These are phyloP conservation scores for Ctenochaetus hawaiiensis DNA, from an alignment of 2,797 vertebrate genomes.

Conservation along the genomic window DNA sequence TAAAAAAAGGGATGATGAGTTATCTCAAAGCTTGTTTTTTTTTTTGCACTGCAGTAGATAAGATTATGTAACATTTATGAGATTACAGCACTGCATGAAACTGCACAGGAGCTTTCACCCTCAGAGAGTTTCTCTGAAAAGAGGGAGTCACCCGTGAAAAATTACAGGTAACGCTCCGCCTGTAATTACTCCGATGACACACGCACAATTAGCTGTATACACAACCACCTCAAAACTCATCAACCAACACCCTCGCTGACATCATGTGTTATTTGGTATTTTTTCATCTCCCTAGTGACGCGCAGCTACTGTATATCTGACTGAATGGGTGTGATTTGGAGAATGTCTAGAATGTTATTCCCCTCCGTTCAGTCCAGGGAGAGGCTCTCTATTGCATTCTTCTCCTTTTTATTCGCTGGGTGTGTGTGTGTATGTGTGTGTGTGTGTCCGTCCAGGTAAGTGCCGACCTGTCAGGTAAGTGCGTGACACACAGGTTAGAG, in stretches of 20 bases:
- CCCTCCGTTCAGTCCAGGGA: constrained; percentile 52
- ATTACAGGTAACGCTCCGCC: constrained; percentile 42
- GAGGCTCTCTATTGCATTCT: constrained; percentile 65
- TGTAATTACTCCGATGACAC: constrained; percentile 51
- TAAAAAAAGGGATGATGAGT: neutral
- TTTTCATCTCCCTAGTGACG: constrained; percentile 72
- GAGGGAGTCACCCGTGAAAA: constrained; percentile 55
- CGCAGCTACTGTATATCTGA: constrained; percentile 31
- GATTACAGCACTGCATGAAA: constrained; percentile 6
- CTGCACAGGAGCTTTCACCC: neutral
- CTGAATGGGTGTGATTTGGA: constrained; percentile 64
- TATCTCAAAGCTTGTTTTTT: neutral
- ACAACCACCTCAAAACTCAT: constrained; percentile 29
- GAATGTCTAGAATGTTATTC: constrained; percentile 70
- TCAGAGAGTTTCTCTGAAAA: constrained; percentile 9
- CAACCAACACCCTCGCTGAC: constrained; percentile 65
- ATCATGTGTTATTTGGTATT: constrained; percentile 65
- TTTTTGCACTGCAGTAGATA: neutral
- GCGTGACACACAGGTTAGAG: constrained; percentile 50
- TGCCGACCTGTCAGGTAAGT: constrained; percentile 37
- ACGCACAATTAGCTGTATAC: constrained; percentile 26
- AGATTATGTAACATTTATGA: neutral
- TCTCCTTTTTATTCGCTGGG: constrained; percentile 61
- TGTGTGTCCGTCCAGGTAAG: constrained; percentile 78
- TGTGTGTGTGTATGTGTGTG: too few relatives aligned